phyloP scores from a whole-genome alignment of 1,140 invertebrate genomes.

The Drosophila bocqueti region DNA sequence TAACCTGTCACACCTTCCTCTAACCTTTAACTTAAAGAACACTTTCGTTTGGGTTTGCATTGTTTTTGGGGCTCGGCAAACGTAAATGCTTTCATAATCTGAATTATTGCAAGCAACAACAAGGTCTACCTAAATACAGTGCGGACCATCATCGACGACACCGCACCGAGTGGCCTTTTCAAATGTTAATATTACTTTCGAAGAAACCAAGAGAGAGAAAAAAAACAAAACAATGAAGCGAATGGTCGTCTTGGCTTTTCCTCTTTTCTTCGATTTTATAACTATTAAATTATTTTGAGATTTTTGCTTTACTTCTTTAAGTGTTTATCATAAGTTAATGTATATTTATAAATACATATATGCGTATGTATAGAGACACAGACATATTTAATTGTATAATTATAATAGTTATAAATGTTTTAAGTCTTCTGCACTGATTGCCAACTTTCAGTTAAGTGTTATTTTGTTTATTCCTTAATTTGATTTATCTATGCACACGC shows the following conservation, averaged over 20 bases:
- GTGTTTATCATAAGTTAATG: conserved; percentile 35
- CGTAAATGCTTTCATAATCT: conserved; percentile 48
- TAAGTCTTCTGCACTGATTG: conserved; percentile 84
- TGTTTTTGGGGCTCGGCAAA: conserved; percentile 55
- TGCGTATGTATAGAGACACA: conserved; percentile 18
- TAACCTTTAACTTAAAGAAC: conserved; percentile 51
- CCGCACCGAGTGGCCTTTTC: conserved; percentile 2
- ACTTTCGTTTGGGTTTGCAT: conserved; percentile 45
- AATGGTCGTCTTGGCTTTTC: conserved; percentile 24
- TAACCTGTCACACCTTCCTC: conserved; percentile 11
- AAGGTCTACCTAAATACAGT: conserved; percentile 23
- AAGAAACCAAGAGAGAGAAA: conserved; percentile 17
- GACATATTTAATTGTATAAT: conserved; percentile 44
- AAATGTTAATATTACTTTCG: conserved; percentile 22
- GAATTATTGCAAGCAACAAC: conserved; percentile 44
- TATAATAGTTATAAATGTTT: conserved; percentile 57
- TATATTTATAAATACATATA: conserved; percentile 39
- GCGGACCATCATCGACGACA: background rate
- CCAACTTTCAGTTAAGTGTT: conserved; percentile 70
- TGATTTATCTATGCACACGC: conserved; percentile 46
- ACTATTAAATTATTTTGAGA: conserved; percentile 64
- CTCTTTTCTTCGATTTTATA: conserved; percentile 43
- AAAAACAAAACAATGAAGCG: conserved; percentile 30
- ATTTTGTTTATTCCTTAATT: conserved; percentile 34
- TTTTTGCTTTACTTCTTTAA: conserved; percentile 33